A percentile compares a stretch with the other conserved stretches of the same genome.
phyloP scores from a whole-genome alignment of 1,140 invertebrate species.

The Anastatus disparis region DNA sequence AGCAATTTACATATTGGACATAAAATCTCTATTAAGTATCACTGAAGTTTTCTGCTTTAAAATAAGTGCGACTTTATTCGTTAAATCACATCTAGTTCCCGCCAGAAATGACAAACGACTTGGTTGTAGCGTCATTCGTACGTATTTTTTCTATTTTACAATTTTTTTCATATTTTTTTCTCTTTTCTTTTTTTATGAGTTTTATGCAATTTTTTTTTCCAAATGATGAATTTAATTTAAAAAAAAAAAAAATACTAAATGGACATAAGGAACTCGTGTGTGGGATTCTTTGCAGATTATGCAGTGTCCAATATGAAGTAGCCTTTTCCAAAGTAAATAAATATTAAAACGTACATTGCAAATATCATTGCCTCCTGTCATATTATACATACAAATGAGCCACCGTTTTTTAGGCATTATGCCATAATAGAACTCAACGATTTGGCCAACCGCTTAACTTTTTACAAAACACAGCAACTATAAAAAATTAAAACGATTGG shows the following conservation, averaged over 20 bases:
- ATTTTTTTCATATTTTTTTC: constrained; percentile 7
- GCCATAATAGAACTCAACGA: constrained; percentile 38
- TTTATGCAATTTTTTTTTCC: constrained; percentile 5
- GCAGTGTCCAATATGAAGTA: constrained; percentile 38
- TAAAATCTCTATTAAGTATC: constrained; percentile 36
- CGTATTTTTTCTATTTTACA: constrained; percentile 7
- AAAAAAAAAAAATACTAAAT: constrained; percentile 14
- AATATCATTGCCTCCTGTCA: constrained; percentile 31
- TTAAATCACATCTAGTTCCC: constrained; percentile 39
- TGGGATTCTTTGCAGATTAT: constrained; percentile 36
- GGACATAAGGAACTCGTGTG: constrained; percentile 30
- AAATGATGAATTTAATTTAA: neutral
- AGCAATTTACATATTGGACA: constrained; percentile 22
- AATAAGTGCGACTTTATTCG: constrained; percentile 26
- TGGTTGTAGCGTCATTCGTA: constrained; percentile 17
- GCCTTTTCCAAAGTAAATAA: constrained; percentile 35
- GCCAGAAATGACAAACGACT: constrained; percentile 39
- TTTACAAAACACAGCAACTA: constrained; percentile 57
- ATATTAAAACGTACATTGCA: constrained; percentile 41
- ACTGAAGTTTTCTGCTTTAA: constrained; percentile 10
- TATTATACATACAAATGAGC: constrained; percentile 35
- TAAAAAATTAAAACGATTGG: constrained; percentile 60
- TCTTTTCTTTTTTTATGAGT: neutral
- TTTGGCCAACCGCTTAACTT: constrained; percentile 59
- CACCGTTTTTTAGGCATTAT: constrained; percentile 24